Evolutionary conservation across 2,888 invertebrate species (phyloP).

Genomic region (Allolobophora icterica): DNA sequence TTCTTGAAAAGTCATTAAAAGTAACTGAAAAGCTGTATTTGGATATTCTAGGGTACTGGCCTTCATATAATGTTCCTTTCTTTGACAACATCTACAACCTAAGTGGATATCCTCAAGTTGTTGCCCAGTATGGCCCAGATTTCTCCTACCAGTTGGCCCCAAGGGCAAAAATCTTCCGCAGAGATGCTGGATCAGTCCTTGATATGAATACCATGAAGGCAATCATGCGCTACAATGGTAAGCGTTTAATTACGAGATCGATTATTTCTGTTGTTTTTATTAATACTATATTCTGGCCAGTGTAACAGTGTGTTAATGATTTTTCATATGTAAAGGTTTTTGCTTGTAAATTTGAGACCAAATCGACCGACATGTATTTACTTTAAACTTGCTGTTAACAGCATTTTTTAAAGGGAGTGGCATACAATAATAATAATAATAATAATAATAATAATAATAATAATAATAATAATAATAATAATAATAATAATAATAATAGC

Average conservation of each 20-base stretch:
- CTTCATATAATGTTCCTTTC: slow-evolving; percentile 64
- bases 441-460: too few relatives aligned
- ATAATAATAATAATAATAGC: too few relatives aligned
- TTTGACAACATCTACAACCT: slow-evolving; percentile 60
- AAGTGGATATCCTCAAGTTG: slow-evolving; percentile 61
- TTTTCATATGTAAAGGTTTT: neutral
- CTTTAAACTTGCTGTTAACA: neutral
- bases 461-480: too few relatives aligned
- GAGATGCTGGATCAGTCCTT: slow-evolving; percentile 58
- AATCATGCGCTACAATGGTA: slow-evolving; percentile 64
- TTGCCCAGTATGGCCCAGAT: slow-evolving; percentile 54
- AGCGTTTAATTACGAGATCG: neutral
- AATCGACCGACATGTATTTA: neutral
- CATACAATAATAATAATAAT: too few relatives aligned
- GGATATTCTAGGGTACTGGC: slow-evolving; percentile 57
- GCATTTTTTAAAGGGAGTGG: too few relatives aligned
- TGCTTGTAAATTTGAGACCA: neutral
- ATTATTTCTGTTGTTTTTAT: neutral
- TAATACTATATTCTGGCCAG: neutral
- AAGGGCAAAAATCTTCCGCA: slow-evolving; percentile 63
- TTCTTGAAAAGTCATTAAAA: neutral
- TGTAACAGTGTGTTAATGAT: neutral
- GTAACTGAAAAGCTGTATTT: neutral
- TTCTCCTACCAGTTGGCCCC: slow-evolving; percentile 62
- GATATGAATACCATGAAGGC: slow-evolving; percentile 57